phyloP scores from a whole-genome alignment of 2,113 vertebrate genomes.

The Hippocampus abdominalis region DNA sequence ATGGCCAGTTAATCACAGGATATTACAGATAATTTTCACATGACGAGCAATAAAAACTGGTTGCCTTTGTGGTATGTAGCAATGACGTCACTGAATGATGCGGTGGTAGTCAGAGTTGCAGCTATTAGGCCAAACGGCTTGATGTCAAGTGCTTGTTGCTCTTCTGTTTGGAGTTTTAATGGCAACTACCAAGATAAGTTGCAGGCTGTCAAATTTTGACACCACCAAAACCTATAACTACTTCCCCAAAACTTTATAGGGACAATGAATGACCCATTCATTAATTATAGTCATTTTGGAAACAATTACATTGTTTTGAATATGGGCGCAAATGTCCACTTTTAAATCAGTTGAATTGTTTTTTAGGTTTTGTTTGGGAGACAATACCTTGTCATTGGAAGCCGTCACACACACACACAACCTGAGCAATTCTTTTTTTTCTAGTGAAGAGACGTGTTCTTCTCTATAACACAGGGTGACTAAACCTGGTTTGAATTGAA shows the following conservation, averaged over 20 bases:
- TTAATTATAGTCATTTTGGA: neutral
- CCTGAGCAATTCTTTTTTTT: neutral
- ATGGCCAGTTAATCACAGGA: neutral
- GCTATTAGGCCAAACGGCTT: no score
- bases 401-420: neutral
- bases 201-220: no score
- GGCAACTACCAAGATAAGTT: no score
- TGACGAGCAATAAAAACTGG: neutral
- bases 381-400: neutral
- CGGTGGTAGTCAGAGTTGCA: no score
- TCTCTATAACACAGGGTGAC: constrained; percentile 7
- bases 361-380: neutral
- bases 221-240: no score
- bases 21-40: neutral
- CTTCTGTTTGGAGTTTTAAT: no score
- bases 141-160: no score
- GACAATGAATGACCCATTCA: neutral
- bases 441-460: neutral
- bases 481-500: neutral
- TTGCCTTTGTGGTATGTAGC: neutral
- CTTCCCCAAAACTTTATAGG: no score
- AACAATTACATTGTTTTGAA: neutral
- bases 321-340: neutral
- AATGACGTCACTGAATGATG: no score
- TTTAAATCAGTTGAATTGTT: neutral